Base-by-base conservation (phyloP, 2,888 invertebrate species). In the Aromia moschata region DNA sequence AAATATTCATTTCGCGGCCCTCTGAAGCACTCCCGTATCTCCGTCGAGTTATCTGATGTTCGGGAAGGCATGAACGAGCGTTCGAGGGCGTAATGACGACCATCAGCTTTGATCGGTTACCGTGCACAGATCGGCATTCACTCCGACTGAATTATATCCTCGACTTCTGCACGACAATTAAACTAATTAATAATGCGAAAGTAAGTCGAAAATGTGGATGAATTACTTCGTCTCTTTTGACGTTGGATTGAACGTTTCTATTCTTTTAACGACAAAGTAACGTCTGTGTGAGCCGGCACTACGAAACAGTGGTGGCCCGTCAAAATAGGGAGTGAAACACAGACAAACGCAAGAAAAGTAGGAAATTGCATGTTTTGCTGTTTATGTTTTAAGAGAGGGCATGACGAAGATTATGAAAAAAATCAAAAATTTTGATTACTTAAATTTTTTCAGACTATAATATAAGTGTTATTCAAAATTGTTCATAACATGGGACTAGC, bases 71-170 rank as follows among this genome's bases (percentile, higher is more conserved):
- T 70, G 61, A 69, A 56, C 63, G 68, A 65, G 41, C 69, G 62
- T 69, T 74, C 68, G 66, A 73, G 69, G 66, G 64, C 65, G 63
- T 74, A 74, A 74, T 74, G 73, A 74, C 72, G 67, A 64, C 71
- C 71, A 72, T 73, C 71, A 70, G 68, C 76, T 75, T 76, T 75
- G 74, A 76, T 76, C 74, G 66, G 58, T 57, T 53, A 64, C 65
- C 69, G 68, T 66, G 53, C 58, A 67, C 56, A 58, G 51, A 56
- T 59, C 52, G 31, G 51, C 38, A 43, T 46, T 49, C 57, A 18
- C 46, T 54, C 56, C 53, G 49, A 40, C 11, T 12, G 52, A 61
- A 61, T 58, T 57, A 51, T 44, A 41, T 43, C 53, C 52, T 37
- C 46, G 37, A 47, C 44, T 53, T 52, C 20, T 30, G 16, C 46